phyloP scores from a whole-genome alignment of 2,888 invertebrate species.

The Metacarcinus magister region DNA sequence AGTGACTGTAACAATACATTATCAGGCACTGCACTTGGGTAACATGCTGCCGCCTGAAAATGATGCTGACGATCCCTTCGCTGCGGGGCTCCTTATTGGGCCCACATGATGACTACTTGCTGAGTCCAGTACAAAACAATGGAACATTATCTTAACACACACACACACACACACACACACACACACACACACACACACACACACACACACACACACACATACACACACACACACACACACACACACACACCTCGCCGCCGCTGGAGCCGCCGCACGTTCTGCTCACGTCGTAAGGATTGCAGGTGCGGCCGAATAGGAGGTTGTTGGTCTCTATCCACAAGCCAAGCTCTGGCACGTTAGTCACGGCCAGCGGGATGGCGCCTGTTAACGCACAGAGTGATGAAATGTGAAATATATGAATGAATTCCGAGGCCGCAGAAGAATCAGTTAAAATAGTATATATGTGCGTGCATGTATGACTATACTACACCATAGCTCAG shows the following conservation, averaged over 20 bases:
- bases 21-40: not conserved
- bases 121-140: not conserved
- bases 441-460: not conserved
- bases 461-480: too few relatives aligned
- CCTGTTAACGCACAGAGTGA: constrained; percentile 85
- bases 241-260: constrained; percentile 83
- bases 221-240: not conserved
- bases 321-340: constrained; percentile 86
- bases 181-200: constrained; percentile 1
- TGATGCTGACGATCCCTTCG: not conserved
- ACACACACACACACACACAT: not conserved
- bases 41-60: not conserved
- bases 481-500: too few relatives aligned
- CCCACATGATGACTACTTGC: not conserved
- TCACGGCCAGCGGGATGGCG: not conserved
- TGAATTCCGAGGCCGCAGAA: not conserved
- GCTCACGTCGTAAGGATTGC: constrained; percentile 86
- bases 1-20: not conserved
- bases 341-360: constrained; percentile 85
- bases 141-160: not conserved
- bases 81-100: not conserved
- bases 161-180: constrained; percentile 41
- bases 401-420: not conserved
- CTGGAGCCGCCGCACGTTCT: constrained; percentile 86
- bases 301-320: constrained; percentile 86